phyloP scores from a whole-genome alignment of 2,113 vertebrate genomes.

The Xerus inauris region DNA sequence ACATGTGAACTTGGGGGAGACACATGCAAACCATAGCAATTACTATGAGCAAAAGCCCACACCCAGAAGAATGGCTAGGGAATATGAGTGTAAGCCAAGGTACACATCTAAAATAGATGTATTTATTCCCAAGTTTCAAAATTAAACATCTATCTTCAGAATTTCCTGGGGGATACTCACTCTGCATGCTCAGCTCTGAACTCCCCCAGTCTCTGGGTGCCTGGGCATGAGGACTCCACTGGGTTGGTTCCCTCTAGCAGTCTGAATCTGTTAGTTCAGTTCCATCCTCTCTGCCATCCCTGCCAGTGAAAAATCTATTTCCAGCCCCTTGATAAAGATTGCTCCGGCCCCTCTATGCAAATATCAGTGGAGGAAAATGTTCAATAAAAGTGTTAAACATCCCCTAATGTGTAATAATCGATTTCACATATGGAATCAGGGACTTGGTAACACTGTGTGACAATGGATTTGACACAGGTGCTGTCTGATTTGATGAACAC shows the following conservation, averaged over 20 bases:
- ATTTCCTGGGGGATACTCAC: not conserved
- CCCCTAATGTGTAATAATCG: constrained; percentile 83
- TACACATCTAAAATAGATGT: not conserved
- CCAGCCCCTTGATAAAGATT: constrained; percentile 73
- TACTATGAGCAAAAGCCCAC: not conserved
- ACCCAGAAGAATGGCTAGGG: no score
- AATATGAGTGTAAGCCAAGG: not conserved
- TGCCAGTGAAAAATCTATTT: constrained; percentile 52
- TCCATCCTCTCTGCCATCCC: not conserved
- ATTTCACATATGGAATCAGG: constrained; percentile 82
- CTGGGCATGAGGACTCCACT: rapidly evolving
- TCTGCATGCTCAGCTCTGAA: not conserved
- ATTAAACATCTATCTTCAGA: not conserved
- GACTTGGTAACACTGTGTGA: constrained; percentile 73
- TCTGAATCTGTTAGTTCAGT: rapidly evolving
- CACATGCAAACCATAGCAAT: not conserved
- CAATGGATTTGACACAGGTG: constrained; percentile 83
- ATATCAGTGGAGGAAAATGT: constrained; percentile 74
- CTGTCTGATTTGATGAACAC: constrained; percentile 76
- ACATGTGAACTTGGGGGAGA: not conserved
- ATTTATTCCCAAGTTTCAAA: not conserved
- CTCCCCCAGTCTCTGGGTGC: no score
- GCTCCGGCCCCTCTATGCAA: constrained; percentile 61
- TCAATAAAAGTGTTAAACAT: constrained; percentile 77
- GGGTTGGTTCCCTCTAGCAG: not conserved